These are phyloP conservation scores for Streblospio benedicti DNA, from an alignment of 1,140 invertebrate species.

Conservation along the genomic window DNA sequence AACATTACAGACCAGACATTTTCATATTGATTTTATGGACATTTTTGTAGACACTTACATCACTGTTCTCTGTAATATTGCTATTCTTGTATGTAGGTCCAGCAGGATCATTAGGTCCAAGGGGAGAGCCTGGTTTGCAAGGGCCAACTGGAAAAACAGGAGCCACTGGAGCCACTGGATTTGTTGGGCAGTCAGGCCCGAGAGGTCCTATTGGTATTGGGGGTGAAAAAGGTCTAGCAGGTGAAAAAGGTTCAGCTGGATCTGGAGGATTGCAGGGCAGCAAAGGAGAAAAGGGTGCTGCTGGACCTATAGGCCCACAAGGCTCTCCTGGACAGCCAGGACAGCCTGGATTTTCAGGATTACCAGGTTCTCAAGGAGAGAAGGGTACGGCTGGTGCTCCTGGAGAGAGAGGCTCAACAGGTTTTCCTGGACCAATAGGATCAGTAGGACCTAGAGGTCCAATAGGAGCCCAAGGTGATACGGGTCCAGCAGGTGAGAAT, in stretches of 20 bases:
- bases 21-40: not conserved
- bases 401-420: constrained; percentile 53
- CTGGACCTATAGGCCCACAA: constrained; percentile 1
- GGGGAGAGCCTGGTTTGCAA: constrained; percentile 24
- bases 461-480: not conserved
- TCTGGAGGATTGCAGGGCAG: not conserved
- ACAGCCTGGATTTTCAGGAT: not conserved
- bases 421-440: constrained; percentile 9
- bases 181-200: too few relatives aligned
- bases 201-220: too few relatives aligned
- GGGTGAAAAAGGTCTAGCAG: not conserved
- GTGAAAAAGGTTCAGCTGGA: constrained; percentile 2
- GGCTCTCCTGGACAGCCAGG: constrained; percentile 7
- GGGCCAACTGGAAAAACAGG: not conserved
- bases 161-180: too few relatives aligned
- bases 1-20: not conserved
- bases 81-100: not conserved
- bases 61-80: not conserved
- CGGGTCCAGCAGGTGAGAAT: not conserved
- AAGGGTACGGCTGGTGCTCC: constrained; percentile 3
- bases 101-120: constrained; percentile 5
- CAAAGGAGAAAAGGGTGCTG: constrained; percentile 3
- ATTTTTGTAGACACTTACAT: not conserved
- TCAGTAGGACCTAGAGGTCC: not conserved
- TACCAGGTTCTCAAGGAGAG: not conserved